These are phyloP conservation scores for Ophonus ardosiacus DNA, from an alignment of 2,888 invertebrate genomes.

Conservation along the genomic window DNA sequence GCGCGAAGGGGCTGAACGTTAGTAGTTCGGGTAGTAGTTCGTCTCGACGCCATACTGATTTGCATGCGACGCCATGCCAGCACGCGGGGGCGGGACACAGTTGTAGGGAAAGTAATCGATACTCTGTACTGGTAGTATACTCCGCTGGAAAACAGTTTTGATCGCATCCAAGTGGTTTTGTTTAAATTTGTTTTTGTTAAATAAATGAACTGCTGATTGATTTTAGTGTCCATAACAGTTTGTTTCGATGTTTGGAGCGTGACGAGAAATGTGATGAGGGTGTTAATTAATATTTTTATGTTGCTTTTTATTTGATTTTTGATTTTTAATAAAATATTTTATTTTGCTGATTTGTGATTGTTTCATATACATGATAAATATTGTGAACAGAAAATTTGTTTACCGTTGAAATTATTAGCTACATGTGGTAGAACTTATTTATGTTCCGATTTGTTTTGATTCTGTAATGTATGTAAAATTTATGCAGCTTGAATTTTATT, in stretches of 20 bases:
- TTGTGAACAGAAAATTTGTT: constrained; percentile 36
- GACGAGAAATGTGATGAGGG: constrained; percentile 33
- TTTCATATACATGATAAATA: constrained; percentile 9
- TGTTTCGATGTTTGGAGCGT: constrained; percentile 41
- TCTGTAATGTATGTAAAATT: constrained; percentile 33
- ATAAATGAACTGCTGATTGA: constrained; percentile 48
- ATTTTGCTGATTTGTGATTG: constrained; percentile 37
- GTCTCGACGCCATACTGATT: constrained; percentile 81
- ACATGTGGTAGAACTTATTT: constrained; percentile 29
- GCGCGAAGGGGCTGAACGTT: constrained; percentile 71
- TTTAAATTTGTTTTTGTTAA: constrained; percentile 50
- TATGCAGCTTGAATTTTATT: constrained; percentile 18
- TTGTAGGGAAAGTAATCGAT: constrained; percentile 69
- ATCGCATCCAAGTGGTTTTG: constrained; percentile 10
- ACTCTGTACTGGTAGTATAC: constrained; percentile 55
- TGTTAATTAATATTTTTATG: constrained; percentile 50
- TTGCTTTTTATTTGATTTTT: constrained; percentile 38
- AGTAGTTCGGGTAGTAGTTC: constrained; percentile 82
- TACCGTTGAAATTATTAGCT: constrained; percentile 24
- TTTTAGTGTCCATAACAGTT: constrained; percentile 37
- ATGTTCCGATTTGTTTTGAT: constrained; percentile 8
- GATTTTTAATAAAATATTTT: constrained; percentile 44
- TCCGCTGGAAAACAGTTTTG: constrained; percentile 47
- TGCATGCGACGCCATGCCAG: constrained; percentile 80
- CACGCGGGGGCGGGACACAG: constrained; percentile 73